Evolutionary conservation across 2,113 vertebrate species (phyloP), one percentile per base, ranked within the genome.

Genomic region (Chionodraco myersi): DNA sequence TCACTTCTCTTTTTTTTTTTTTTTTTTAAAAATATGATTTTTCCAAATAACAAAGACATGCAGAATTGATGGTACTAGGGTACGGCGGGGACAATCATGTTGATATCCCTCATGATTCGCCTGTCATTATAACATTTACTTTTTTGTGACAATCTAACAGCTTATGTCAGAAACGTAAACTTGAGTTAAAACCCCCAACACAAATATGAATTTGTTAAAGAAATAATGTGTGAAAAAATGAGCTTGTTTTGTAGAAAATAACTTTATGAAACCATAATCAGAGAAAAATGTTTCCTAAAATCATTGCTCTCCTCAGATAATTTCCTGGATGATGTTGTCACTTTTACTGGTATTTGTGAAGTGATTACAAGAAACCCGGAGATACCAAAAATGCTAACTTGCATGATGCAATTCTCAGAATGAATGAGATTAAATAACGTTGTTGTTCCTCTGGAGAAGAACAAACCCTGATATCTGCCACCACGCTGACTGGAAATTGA

Each of bases 391-490:
- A 76, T 30, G 16, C 36, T 75, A 10, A 3, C 34, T 44, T 68
- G 58, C 52, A 30, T 3, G 57, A 23, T 61, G 53, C 71, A 36
- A 45, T 56, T 54, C 69, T 5, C 56, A 23, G 9, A 71, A 13
- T 14, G 18, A 61, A 54, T 3, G 23, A 30, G 18, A 14, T 14
- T n/a, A 21, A 5, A 44, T 51, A 56, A 23, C 21, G 52, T n/a
- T 75, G 12, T 23, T 49, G 15, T 12, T 59, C 34, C 44, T 74
- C 34, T 11, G 56, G 63, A 84, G 65, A 4, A 44, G 60, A 76
- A 67, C 9, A 41, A 64, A 60, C 44, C 44, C 44, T 62, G 56
- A 72, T 61, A 44, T 82, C 68, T 75, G 51, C 60, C n/a, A 41
- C 18, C 58, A 10, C 3, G 12, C 48, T 41, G 59, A 41, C 36